These are phyloP conservation scores for Centruroides sculpturatus DNA, from an alignment of 1,140 invertebrate species.

Conservation along the genomic window DNA sequence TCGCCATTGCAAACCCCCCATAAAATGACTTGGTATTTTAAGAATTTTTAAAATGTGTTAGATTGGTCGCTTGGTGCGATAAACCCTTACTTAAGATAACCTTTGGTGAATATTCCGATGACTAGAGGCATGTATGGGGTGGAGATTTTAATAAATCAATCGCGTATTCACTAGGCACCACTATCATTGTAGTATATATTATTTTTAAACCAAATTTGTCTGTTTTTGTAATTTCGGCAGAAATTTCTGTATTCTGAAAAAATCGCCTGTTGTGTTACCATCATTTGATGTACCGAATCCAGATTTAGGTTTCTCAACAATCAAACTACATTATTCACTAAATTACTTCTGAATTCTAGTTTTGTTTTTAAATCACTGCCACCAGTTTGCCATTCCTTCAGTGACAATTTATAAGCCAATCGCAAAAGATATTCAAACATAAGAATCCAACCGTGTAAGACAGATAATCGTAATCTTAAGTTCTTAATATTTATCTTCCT, in stretches of 20 bases:
- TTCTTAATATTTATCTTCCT: not conserved
- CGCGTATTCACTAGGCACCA: too few relatives aligned
- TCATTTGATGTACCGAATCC: not conserved
- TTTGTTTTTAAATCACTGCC: not conserved
- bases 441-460: not conserved
- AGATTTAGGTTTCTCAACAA: not conserved
- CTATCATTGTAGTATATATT: too few relatives aligned
- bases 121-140: too few relatives aligned
- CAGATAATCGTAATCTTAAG: conserved; percentile 1
- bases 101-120: too few relatives aligned
- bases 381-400: not conserved
- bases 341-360: not conserved
- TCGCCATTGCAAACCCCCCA: too few relatives aligned
- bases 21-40: too few relatives aligned
- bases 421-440: not conserved
- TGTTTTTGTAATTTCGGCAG: conserved; percentile 24
- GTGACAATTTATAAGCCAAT: not conserved
- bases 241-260: conserved; percentile 39
- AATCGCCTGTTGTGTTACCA: conserved; percentile 34
- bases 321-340: not conserved
- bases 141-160: too few relatives aligned
- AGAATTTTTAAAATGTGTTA: too few relatives aligned
- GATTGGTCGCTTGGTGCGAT: too few relatives aligned
- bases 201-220: too few relatives aligned
- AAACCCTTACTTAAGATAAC: too few relatives aligned